Conservation (phyloP, 2,888 invertebrate species). For the Dryadula phaetusa region DNA sequence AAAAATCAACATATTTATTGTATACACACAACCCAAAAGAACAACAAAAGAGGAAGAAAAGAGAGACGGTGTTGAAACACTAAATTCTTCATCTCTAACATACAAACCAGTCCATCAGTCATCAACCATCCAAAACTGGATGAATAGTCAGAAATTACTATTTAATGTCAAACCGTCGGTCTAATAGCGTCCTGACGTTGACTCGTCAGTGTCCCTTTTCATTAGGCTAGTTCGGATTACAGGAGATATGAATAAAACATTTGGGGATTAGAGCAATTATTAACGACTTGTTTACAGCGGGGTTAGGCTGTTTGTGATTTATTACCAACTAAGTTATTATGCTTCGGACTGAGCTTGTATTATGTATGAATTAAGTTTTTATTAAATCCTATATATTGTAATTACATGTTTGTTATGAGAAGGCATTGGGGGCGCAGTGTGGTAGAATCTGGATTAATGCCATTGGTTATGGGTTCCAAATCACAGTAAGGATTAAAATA, state of each 20-base stretch:
- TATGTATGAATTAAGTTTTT: not conserved
- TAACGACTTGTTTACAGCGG: conserved; percentile 72
- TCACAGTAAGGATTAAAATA: too few species aligned
- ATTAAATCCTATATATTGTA: not conserved
- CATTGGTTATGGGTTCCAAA: too few species aligned
- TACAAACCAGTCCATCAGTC: not conserved
- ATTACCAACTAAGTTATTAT: not conserved
- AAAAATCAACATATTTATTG: too few species aligned
- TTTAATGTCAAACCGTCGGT: conserved; percentile 29
- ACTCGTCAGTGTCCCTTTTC: conserved; percentile 65
- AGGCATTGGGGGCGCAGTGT: too few species aligned
- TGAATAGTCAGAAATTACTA: not conserved
- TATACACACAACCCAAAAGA: too few species aligned
- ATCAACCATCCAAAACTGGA: not conserved
- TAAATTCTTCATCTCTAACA: not conserved
- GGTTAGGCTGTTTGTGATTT: conserved; percentile 14
- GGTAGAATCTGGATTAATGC: too few species aligned
- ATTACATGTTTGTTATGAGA: too few species aligned
- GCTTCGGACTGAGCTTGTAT: not conserved
- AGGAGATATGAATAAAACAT: conserved; percentile 70
- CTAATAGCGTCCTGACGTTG: conserved; percentile 42
- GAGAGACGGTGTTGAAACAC: too few species aligned
- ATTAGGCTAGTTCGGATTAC: conserved; percentile 71
- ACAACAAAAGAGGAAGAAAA: too few species aligned
- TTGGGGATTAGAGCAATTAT: conserved; percentile 73